Base-by-base conservation (phyloP, 2,113 vertebrate genomes). In the Otus sunia region DNA sequence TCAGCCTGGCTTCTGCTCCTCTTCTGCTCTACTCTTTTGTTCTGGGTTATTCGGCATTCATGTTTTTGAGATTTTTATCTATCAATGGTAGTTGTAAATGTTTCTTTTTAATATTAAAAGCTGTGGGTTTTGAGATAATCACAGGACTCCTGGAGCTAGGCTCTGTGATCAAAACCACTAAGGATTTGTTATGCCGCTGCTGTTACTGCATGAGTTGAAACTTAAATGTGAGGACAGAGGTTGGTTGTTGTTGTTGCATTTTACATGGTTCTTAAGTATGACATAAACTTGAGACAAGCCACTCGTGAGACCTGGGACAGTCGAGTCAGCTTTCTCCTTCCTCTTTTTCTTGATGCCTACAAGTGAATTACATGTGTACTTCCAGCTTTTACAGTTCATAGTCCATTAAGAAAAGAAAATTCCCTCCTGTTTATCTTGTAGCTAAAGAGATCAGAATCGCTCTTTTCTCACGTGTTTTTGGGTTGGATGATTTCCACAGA, bases 11-110 rank as follows among this genome's bases (percentile, higher is more conserved):
- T 86, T 75, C 62, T 73, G 23, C 37, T 88, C 2, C 0, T 64
- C 30, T 30, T 63, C 62, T 75, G 7, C 18, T 85, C 39, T 69
- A 4, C 21, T 53, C 6, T 5, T 79, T 77, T 36, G 30, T 39
- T 55, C 36, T 43, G 39, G 16, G 22, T 73, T 73, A 50, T 30
- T 80, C 39, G 75, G 22, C 17, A 19, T 62, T 91, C 41, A 6
- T 11, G 9, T 13, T 12, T 90, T 71, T 50, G 64, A 91, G 55
- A 59, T 92, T 93, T 85, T 72, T 60, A 18, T 25, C 13, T 80
- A 0, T 39, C 36, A 21, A 0, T 0, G 2, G 26, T n/a, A 64
- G 30, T n/a, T 59, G 11, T 23, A 59, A 72, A 29, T 1, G 0
- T 81, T 88, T 77, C 15, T 36, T 72, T 72, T 41, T 77, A 47